Evolutionary conservation across 2,113 vertebrate genomes (phyloP).

Genomic region (Silurus glanis): DNA sequence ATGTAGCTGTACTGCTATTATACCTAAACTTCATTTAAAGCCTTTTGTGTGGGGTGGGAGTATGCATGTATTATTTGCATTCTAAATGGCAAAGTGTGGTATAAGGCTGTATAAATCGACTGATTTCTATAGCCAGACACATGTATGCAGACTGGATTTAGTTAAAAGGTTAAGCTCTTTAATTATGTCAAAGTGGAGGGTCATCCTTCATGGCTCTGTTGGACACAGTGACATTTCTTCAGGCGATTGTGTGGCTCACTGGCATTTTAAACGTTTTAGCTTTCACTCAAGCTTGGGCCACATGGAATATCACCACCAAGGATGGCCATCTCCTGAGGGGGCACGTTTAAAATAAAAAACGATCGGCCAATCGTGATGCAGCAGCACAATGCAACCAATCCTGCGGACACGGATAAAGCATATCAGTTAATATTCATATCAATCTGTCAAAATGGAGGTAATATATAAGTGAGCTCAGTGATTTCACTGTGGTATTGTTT

Average conservation of each 20-base stretch:
- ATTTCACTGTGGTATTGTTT: neutral
- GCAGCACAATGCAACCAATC: neutral
- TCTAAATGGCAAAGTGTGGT: conserved; percentile 11
- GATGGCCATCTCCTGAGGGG: neutral
- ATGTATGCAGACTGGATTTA: conserved; percentile 19
- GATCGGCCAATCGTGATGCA: neutral
- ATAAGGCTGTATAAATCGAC: neutral
- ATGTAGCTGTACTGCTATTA: neutral
- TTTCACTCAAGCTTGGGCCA: conserved; percentile 14
- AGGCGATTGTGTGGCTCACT: conserved; percentile 48
- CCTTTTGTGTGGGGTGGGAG: neutral
- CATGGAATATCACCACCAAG: neutral
- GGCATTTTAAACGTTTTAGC: conserved; percentile 46
- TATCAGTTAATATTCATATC: neutral
- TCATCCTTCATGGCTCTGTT: conserved; percentile 23
- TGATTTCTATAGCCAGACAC: conserved; percentile 17
- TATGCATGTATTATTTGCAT: neutral
- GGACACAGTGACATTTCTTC: conserved; percentile 41
- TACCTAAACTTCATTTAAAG: too few relatives aligned
- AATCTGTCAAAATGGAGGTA: neutral
- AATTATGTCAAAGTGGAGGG: conserved; percentile 38
- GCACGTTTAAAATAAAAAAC: neutral
- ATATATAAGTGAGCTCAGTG: neutral
- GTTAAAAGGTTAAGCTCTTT: conserved; percentile 37
- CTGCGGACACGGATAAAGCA: neutral